These are phyloP conservation scores for Coelogynopora nodosa DNA, from an alignment of 2,888 invertebrate genomes.

Conservation along the genomic window DNA sequence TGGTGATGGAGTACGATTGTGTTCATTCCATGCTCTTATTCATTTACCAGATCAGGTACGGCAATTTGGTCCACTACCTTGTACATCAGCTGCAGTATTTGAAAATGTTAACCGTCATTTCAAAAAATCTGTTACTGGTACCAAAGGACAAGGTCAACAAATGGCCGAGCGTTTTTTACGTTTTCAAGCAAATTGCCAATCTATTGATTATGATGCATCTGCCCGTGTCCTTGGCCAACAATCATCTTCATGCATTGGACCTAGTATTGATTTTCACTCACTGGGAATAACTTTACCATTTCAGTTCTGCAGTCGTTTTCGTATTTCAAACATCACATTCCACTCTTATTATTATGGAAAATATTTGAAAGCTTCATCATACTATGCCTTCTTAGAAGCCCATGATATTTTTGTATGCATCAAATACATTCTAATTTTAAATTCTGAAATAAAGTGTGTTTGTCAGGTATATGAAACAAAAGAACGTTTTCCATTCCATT, in stretches of 20 bases:
- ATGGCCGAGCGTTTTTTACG: background rate
- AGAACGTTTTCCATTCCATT: background rate
- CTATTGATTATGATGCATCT: no score
- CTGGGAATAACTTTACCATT: background rate
- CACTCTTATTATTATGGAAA: background rate
- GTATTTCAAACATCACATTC: background rate
- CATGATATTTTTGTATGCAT: background rate
- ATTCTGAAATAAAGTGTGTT: background rate
- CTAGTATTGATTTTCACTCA: background rate
- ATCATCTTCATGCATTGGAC: conserved; percentile 10
- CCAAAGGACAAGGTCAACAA: background rate
- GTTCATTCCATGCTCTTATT: conserved; percentile 4
- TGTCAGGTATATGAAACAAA: background rate
- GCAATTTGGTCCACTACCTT: background rate
- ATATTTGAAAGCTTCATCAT: background rate
- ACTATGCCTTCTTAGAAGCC: background rate
- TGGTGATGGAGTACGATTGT: conserved; percentile 2
- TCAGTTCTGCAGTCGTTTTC: background rate
- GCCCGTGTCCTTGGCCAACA: no score
- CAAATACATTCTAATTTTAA: background rate
- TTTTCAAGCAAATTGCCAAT: no score
- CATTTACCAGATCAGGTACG: background rate
- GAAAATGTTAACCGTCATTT: conserved; percentile 3
- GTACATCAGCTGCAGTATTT: background rate
- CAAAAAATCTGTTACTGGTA: background rate